Evolutionary conservation across 2,888 invertebrate species (phyloP), one percentile per base, ranked within the genome.

Genomic region (Mythimna pallens): DNA sequence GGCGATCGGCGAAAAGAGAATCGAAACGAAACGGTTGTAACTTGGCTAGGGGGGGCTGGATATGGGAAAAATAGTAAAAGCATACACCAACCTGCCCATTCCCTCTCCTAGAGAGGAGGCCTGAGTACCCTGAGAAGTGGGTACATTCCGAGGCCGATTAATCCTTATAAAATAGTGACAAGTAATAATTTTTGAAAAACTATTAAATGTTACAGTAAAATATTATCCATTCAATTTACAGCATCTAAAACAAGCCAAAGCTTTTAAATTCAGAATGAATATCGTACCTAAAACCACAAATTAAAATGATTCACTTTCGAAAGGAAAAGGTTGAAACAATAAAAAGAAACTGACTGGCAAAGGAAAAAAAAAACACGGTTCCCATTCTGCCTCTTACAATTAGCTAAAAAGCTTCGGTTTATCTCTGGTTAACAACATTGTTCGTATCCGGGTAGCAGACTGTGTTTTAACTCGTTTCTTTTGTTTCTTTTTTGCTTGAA

Each of bases 361-460:
- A 67, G 66, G 20, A 64, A 80, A 81, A 78, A 81, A 78, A 82
- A 78, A 34, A 72, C 52, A 71, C 57, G 52, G 43, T 34, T 78
- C 63, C 61, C 36, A 67, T 78, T 73, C 73, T 22, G 57, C 73
- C 61, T 73, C 65, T 70, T 58, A 78, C 74, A 85, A 85, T 85
- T 85, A 85, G 78, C 67, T 85, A 85, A 84, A 83, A 80, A 83
- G 84, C 74, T 76, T 82, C 25, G 66, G 61, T 70, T 78, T 83
- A 71, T 69, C 73, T 69, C 58, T 65, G 69, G 76, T 59, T 59
- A 47, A 54, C 47, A 61, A 74, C 68, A 70, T 70, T 73, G 65
- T 76, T 72, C n/a, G 65, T 65, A 64, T 70, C 61, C 62, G 47
- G 34, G 52, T 57, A 34, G 58, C 34, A 30, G 57, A 14, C 50